Percentiles rank a stretch among this genome's conserved stretches.
Evolutionary conservation across 2,113 vertebrate genomes (phyloP).

Genomic region (Rallus limicola): DNA sequence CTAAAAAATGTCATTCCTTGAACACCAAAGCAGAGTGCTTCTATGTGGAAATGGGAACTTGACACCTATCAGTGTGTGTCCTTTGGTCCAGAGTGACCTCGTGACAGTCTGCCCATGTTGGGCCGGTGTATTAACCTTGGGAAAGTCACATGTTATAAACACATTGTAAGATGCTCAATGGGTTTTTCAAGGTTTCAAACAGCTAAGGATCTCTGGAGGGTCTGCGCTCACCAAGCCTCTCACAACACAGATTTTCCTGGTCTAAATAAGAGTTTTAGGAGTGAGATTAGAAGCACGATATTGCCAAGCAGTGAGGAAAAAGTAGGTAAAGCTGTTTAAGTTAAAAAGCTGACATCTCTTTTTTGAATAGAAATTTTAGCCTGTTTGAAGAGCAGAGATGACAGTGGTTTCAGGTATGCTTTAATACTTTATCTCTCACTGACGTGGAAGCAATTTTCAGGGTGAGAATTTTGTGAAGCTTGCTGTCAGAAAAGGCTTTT

Average conservation of each 20-base stretch:
- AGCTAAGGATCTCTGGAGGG: background rate
- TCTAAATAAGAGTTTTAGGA: background rate
- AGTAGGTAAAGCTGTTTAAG: background rate
- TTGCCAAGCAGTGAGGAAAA: background rate
- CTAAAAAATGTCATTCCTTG: background rate
- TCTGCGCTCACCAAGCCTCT: background rate
- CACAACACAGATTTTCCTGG: background rate
- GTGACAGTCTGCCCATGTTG: background rate
- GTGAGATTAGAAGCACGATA: background rate
- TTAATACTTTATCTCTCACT: background rate
- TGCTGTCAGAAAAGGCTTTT: background rate
- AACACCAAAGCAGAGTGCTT: background rate
- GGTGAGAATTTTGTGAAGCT: background rate
- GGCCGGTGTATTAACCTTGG: background rate
- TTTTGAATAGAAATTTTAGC: background rate
- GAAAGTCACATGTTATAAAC: slow-evolving; percentile 14
- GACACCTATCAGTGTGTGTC: background rate
- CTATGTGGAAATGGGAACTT: background rate
- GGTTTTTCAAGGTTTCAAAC: background rate
- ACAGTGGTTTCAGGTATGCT: background rate
- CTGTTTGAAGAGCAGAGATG: background rate
- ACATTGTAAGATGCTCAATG: background rate
- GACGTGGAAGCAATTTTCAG: background rate
- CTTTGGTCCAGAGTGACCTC: background rate
- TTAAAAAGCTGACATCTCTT: background rate